Percentiles rank a stretch among this genome's conserved stretches.
phyloP scores from a whole-genome alignment of 2,113 vertebrate species.

The Alligator sinensis region DNA sequence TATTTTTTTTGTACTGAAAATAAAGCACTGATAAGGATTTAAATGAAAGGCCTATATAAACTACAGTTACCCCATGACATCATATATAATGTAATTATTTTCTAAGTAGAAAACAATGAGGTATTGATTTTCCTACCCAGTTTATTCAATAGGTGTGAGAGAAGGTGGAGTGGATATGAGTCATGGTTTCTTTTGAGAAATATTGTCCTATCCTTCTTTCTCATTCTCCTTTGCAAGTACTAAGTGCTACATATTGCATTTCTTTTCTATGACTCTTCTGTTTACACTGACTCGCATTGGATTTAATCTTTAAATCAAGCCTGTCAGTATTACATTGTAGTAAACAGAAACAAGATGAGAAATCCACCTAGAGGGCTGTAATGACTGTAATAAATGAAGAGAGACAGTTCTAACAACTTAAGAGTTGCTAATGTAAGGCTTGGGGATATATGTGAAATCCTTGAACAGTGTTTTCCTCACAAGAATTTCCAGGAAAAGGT shows the following conservation, averaged over 20 bases:
- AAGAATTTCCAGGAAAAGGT: neutral
- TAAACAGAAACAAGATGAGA: neutral
- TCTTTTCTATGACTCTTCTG: neutral
- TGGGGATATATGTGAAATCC: neutral
- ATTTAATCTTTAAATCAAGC: slow-evolving; percentile 1
- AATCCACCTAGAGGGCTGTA: neutral
- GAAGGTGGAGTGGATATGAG: neutral
- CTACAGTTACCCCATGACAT: neutral
- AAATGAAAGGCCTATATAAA: neutral
- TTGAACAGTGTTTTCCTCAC: neutral
- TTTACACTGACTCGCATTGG: neutral
- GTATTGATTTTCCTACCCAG: neutral
- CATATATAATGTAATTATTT: neutral
- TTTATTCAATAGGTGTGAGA: neutral
- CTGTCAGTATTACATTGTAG: neutral
- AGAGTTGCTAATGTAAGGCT: neutral
- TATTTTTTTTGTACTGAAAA: neutral
- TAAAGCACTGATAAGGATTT: neutral
- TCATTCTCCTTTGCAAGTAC: neutral
- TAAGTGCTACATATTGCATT: neutral
- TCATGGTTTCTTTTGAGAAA: neutral
- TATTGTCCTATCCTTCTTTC: neutral
- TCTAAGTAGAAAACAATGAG: neutral
- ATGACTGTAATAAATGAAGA: neutral
- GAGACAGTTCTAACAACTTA: neutral